Base-by-base conservation (phyloP, 2,797 vertebrate species). In the Pipistrellus kuhlii region DNA sequence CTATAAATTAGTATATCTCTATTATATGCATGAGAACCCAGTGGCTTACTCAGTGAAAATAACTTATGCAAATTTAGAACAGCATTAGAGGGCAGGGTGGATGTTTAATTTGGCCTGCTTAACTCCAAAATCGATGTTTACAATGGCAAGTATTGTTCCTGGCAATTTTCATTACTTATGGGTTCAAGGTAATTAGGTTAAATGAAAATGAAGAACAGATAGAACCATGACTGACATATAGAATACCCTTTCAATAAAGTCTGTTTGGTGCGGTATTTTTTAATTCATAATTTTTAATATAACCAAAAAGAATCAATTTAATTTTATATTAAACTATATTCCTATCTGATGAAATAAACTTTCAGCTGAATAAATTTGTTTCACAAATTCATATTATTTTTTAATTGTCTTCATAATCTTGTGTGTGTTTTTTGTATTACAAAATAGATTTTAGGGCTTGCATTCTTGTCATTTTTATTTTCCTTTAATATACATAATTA, bases 251-350 rank as follows among this genome's bases (percentile, higher is more conserved):
- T 88, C 91, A 81, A 85, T 86, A 86, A 94, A 32, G 17, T 20
- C 5, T 87, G 4, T 68, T 88, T 93, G 25, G 6, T 59, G 72
- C 77, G 30, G 30, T 32, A n/a, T 93, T 89, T 94, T 88, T 89
- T 51, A 41, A 89, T 91, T 86, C 72, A 55, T 59, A 93, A 35
- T n/a, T 15, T 80, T 80, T 91, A 86, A 11, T 53, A 66, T 25
- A 53, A 9, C 11, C 6, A 69, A 85, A 10, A 76, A 72, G 18
- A 59, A 72, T 27, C 30, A 80, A n/a, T 64, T 64, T 76, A 71
- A 81, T 89, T 72, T 78, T 80, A 76, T 17, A 53, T 46, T 62
- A 72, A 55, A 75, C 23, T 66, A n/a, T 62, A 32, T 62, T 59
- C 17, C 32, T 71, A 77, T 78, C 41, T 83, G 41, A 94, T 89